Conservation (phyloP, 2,888 invertebrate genomes). For the Agriopis marginaria region DNA sequence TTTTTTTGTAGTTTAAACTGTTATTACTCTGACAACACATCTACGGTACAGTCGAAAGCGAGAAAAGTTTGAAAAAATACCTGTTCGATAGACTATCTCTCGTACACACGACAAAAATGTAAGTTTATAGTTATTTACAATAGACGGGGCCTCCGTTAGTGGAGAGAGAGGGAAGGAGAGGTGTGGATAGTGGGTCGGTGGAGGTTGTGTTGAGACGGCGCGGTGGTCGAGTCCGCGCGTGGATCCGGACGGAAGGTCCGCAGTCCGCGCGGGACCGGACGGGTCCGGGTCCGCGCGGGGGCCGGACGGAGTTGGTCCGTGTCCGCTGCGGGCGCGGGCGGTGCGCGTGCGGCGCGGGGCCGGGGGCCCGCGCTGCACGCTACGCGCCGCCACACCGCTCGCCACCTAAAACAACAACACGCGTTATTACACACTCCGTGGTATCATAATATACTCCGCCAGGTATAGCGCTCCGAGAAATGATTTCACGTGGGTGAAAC, state of each 20-base stretch:
- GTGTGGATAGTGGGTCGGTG: conserved; percentile 49
- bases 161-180: conserved; percentile 49
- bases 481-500: too few species aligned
- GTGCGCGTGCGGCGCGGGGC: conserved; percentile 58
- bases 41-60: conserved; percentile 86
- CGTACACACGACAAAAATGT: conserved; percentile 85
- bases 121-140: conserved; percentile 84
- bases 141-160: conserved; percentile 63
- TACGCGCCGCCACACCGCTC: conserved; percentile 82
- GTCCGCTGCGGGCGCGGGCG: conserved; percentile 51
- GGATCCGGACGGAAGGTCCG: conserved; percentile 65
- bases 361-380: conserved; percentile 45
- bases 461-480: too few species aligned
- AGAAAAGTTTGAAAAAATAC: conserved; percentile 86
- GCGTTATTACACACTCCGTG: not conserved
- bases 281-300: conserved; percentile 65
- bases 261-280: conserved; percentile 59
- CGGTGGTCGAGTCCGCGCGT: conserved; percentile 68
- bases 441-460: too few species aligned
- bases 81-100: conserved; percentile 84
- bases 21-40: conserved; percentile 85
- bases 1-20: conserved; percentile 81
- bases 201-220: conserved; percentile 64
- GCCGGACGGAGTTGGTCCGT: conserved; percentile 61
- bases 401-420: conserved; percentile 68